Base-by-base conservation (phyloP, 2,797 vertebrate genomes). In the Anableps anableps region DNA sequence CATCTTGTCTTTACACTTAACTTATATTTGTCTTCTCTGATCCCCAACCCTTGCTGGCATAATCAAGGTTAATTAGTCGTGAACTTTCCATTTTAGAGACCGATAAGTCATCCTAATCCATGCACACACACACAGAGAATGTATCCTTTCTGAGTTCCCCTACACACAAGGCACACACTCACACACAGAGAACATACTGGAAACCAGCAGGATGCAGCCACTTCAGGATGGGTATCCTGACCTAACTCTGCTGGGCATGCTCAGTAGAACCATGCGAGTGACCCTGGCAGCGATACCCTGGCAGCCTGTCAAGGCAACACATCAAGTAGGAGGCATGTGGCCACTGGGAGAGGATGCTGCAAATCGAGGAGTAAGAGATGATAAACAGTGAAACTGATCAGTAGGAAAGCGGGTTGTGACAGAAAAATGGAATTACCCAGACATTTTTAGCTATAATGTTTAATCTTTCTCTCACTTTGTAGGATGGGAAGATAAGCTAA, bases 281-380 rank as follows among this genome's bases (percentile, higher is more conserved):
- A 88, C 81, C 84, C 85, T 68, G 79, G 84, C n/a, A 70, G 83
- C 68, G 85, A 88, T 86, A 90, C 87, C 78, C 91, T 91, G 88
- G 87, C 83, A 76, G 47, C 88, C 86, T 91, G 90, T 91, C 91
- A 91, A 92, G 92, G 92, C 86, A 88, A 92, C 90, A 74, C 88
- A 87, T 82, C 83, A 86, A 85, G 89, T 51, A 72, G 83, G 72
- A 79, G 79, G 79, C 82, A 78, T 90, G 88, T 82, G 86, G 88
- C 81, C 31, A 58, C 80, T 45, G 76, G 78, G 72, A 80, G 77
- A 70, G 47, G 66, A 82, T 0, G 60, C 5, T 51, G 74, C 71
- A 41, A 34, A 45, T n/a, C 60, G 31, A 43, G 71, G 21, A 16
- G 16, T 16, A 26, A 13, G 60, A 36, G 75, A 16, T 0, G 36